A percentile compares a stretch with the other conserved stretches of the same genome.
phyloP scores from a whole-genome alignment of 2,888 invertebrate species.

The Thereva nobilitata region DNA sequence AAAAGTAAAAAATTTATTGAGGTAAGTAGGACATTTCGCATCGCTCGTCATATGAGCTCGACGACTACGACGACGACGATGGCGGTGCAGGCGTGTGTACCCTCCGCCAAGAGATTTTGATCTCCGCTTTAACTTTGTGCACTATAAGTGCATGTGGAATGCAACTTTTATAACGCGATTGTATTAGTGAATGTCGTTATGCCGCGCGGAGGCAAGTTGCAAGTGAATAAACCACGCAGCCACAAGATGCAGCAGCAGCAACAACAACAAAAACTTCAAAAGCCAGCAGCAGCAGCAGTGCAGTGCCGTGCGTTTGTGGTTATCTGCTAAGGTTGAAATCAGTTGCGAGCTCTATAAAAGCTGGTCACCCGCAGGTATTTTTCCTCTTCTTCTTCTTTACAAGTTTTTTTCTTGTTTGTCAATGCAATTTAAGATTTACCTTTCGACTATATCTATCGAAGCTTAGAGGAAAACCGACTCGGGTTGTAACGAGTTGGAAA shows the following conservation, averaged over 20 bases:
- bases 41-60: constrained; percentile 26
- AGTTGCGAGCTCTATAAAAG: background rate
- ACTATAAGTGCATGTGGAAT: constrained; percentile 6
- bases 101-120: constrained; percentile 11
- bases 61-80: background rate
- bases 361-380: background rate
- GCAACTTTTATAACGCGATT: background rate
- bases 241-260: constrained; percentile 6
- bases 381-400: background rate
- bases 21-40: constrained; percentile 36
- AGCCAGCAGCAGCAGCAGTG: constrained; percentile 21
- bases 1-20: constrained; percentile 26
- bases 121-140: background rate
- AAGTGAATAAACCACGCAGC: background rate
- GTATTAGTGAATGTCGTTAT: too few relatives aligned
- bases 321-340: constrained; percentile 7
- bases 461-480: too few relatives aligned
- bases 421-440: too few relatives aligned
- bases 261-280: constrained; percentile 9
- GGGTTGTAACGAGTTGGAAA: too few relatives aligned
- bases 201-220: too few relatives aligned
- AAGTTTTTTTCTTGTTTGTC: too few relatives aligned
- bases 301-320: constrained; percentile 11
- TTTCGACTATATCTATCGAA: too few relatives aligned
- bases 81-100: constrained; percentile 7